Percentiles rank a stretch among this genome's conserved stretches.
Conservation (phyloP, 2,888 invertebrate genomes). For the Malacosoma neustria region DNA sequence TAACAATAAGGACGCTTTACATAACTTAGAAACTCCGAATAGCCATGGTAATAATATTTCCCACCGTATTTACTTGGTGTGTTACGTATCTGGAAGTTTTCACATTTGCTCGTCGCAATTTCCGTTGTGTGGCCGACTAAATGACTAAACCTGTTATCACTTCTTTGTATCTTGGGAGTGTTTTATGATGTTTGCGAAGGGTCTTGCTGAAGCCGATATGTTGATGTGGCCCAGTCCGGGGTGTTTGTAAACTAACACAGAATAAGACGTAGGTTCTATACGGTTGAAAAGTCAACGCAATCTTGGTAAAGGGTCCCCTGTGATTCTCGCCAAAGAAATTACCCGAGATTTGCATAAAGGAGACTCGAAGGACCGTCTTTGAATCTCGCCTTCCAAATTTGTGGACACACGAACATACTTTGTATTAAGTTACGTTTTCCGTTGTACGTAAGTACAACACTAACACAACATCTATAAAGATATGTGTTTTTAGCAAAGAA, state of each 20-base stretch:
- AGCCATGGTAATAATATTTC: conserved; percentile 4
- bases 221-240: conserved; percentile 18
- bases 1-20: not conserved
- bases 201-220: conserved; percentile 8
- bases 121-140: conserved; percentile 27
- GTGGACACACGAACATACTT: conserved; percentile 56
- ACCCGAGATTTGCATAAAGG: conserved; percentile 68
- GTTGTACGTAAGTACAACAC: conserved; percentile 31
- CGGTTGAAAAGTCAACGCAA: conserved; percentile 55
- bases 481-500: conserved; percentile 15
- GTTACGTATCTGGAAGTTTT: conserved; percentile 40
- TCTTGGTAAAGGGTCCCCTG: conserved; percentile 53
- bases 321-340: conserved; percentile 64
- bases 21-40: conserved; percentile 9
- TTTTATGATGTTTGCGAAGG: conserved; percentile 8
- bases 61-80: not conserved
- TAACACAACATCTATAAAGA: conserved; percentile 29
- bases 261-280: conserved; percentile 36
- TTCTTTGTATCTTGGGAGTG: conserved; percentile 10
- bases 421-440: conserved; percentile 55
- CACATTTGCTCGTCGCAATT: conserved; percentile 47
- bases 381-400: conserved; percentile 55
- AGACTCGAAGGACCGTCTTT: conserved; percentile 59
- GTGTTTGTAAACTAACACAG: conserved; percentile 32
- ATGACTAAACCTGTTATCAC: conserved; percentile 8